Evolutionary conservation across 1,140 invertebrate genomes (phyloP).

Genomic region (Chironomus striatipennis): DNA sequence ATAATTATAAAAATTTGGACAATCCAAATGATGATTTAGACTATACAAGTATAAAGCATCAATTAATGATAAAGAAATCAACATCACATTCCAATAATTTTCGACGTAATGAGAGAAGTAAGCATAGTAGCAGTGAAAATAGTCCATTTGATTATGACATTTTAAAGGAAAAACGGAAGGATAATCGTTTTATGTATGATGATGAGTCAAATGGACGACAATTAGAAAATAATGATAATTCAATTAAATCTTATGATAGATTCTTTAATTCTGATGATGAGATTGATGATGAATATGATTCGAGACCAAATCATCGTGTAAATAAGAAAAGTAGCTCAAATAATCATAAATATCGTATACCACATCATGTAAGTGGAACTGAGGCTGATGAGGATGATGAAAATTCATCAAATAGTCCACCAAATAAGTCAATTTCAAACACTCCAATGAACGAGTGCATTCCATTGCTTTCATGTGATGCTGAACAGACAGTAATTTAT

Average conservation of each 20-base stretch:
- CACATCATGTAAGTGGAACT: not conserved
- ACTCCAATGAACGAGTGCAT: slow-evolving; percentile 26
- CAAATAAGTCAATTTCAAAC: slow-evolving; percentile 25
- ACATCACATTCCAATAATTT: not conserved
- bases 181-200: slow-evolving; percentile 9
- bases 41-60: not conserved
- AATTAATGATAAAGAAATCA: slow-evolving; percentile 2
- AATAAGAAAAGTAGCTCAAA: slow-evolving; percentile 23
- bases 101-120: not conserved
- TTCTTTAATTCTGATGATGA: not conserved
- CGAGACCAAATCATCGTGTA: not conserved
- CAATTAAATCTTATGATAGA: slow-evolving; percentile 21
- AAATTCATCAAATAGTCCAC: slow-evolving; percentile 27
- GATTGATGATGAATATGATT: not conserved
- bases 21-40: not conserved
- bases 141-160: slow-evolving; percentile 17
- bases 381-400: slow-evolving; percentile 25
- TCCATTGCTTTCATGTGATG: slow-evolving; percentile 20
- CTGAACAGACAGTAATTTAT: not conserved
- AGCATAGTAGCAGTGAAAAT: not conserved
- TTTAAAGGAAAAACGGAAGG: not conserved
- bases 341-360: slow-evolving; percentile 11
- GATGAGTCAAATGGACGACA: not conserved
- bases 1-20: slow-evolving; percentile 21
- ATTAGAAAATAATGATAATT: not conserved